These are phyloP conservation scores for Takifugu flavidus DNA, from an alignment of 2,113 vertebrate genomes.

Conservation along the genomic window DNA sequence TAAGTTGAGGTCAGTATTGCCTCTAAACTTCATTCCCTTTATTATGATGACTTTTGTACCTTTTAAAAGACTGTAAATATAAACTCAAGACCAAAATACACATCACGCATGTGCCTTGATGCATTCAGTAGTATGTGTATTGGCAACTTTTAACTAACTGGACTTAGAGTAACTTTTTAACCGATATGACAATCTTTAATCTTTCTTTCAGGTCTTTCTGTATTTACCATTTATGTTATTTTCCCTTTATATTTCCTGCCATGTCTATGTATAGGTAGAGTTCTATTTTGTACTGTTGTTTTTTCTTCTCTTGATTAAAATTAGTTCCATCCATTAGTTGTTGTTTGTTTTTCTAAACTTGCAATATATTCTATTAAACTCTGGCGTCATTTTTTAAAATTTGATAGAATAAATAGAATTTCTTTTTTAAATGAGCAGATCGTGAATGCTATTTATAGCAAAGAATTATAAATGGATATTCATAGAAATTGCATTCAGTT, in stretches of 20 bases:
- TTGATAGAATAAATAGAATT: no score
- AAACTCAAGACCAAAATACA: constrained; percentile 71
- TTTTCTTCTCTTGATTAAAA: constrained; percentile 66
- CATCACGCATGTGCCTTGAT: constrained; percentile 64
- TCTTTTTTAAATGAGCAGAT: no score
- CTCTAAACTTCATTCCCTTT: constrained; percentile 60
- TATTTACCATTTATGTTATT: constrained; percentile 50
- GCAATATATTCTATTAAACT: no score
- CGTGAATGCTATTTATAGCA: no score
- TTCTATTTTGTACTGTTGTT: constrained; percentile 70
- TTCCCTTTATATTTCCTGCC: constrained; percentile 57
- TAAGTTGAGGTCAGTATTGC: constrained; percentile 50
- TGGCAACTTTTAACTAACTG: constrained; percentile 70
- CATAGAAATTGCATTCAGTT: no score
- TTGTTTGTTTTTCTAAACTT: not conserved
- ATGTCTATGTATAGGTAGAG: constrained; percentile 72
- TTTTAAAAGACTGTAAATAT: constrained; percentile 70
- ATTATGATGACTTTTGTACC: constrained; percentile 56
- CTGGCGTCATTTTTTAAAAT: no score
- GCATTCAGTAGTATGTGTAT: constrained; percentile 67
- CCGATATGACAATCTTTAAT: constrained; percentile 12
- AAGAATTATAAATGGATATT: no score
- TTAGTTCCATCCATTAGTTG: constrained; percentile 22
- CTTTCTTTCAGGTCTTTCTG: constrained; percentile 53
- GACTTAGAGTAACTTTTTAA: constrained; percentile 55